Base-by-base conservation (phyloP, 2,888 invertebrate genomes). In the Mystacides longicornis region DNA sequence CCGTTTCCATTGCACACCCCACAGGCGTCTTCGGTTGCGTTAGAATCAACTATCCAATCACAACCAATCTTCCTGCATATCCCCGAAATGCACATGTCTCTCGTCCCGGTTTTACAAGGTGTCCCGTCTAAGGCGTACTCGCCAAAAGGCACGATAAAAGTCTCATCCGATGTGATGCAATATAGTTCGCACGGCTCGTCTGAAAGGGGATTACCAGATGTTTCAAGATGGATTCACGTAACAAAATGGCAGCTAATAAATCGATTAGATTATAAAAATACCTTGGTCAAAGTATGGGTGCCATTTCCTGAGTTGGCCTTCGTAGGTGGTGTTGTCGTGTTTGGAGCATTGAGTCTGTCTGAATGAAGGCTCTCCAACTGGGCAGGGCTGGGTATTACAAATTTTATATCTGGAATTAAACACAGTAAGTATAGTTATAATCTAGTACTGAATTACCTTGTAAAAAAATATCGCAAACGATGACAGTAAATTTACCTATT, bases 1-100 rank as follows among this genome's bases (percentile, higher is more conserved):
- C 91, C 90, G 67, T 86, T 84, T 3, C 93, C 93, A 64, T 87
- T 87, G 67, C 93, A 93, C 51, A 90, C 78, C 4, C 93, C 93
- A 68, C 93, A 93, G 48, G 83, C 81, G 71, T 93, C 93, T 66
- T 91, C 91, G 64, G 83, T 80, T 23, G 85, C 80, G 52, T 81
- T 81, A 0, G 92, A 92, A 66, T 88, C 88, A 49, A 93, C 84
- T 52, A 81, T 73, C 91, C 92, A 93, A 73, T 93, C 93, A 73
- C 93, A 93, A n/a, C 93, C 90, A 52, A 93, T 88, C 74, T 84
- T 86, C 86, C 92, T 79, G 66, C 81, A 79, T 62, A 78, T 74
- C 62, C 75, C 75, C 71, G 65, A 69, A 63, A 94, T 88, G 68
- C 93, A 94, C 81, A 93, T 87, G 67, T 93, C 85, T 57, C 88